phyloP scores from a whole-genome alignment of 2,888 invertebrate species.

The Synergus japonicus region DNA sequence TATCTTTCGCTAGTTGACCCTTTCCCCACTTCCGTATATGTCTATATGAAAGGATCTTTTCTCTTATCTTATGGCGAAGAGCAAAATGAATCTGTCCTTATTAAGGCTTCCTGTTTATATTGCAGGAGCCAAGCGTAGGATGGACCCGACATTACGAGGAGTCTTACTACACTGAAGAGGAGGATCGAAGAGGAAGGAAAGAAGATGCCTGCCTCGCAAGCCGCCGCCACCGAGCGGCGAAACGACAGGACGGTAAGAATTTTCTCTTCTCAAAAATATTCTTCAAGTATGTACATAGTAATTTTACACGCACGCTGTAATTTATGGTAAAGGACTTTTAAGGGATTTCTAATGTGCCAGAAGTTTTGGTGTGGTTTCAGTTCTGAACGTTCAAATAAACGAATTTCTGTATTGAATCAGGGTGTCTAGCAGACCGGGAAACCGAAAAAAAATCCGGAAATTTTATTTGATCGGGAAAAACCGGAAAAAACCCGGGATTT shows the following conservation, averaged over 20 bases:
- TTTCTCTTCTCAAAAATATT: neutral
- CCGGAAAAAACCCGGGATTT: too few species aligned
- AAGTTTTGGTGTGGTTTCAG: too few species aligned
- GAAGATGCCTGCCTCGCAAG: conserved; percentile 74
- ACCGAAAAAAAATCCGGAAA: too few species aligned
- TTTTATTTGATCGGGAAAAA: too few species aligned
- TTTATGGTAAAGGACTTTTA: too few species aligned
- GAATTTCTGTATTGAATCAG: too few species aligned
- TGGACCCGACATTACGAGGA: conserved; percentile 71
- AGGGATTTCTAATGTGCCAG: too few species aligned
- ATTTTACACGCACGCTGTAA: too few species aligned
- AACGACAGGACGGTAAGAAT: conserved; percentile 72
- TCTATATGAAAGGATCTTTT: conserved; percentile 42
- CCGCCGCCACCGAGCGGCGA: conserved; percentile 73
- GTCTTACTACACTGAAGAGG: conserved; percentile 69
- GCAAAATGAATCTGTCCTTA: conserved; percentile 52
- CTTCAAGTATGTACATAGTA: neutral
- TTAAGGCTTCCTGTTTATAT: conserved; percentile 62
- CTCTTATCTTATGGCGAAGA: conserved; percentile 42
- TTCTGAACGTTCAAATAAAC: too few species aligned
- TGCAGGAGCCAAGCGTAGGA: conserved; percentile 72
- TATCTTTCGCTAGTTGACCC: conserved; percentile 29
- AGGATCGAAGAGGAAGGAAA: conserved; percentile 58
- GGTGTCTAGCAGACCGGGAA: too few species aligned
- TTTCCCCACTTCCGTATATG: conserved; percentile 18